Percentiles rank a stretch among this genome's conserved stretches.
phyloP scores from a whole-genome alignment of 2,113 vertebrate genomes.

The Elachura formosa region DNA sequence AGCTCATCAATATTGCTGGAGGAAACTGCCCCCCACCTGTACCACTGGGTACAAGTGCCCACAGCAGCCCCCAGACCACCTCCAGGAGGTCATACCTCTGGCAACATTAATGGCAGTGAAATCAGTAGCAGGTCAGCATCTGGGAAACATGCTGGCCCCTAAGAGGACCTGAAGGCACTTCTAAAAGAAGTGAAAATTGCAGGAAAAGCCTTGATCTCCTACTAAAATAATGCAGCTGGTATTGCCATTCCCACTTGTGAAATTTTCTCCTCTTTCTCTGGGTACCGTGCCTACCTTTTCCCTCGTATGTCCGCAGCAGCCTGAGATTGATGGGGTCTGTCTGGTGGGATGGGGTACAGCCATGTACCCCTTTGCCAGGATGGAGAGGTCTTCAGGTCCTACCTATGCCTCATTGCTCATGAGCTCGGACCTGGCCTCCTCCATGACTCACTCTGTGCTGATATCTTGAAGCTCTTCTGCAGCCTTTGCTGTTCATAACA shows the following conservation, averaged over 20 bases:
- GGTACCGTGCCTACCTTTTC: not conserved
- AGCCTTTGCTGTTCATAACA: not conserved
- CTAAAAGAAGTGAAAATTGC: not conserved
- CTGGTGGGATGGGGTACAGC: not conserved
- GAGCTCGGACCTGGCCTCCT: not conserved
- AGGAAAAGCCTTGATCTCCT: not conserved
- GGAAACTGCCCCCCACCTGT: fast-evolving
- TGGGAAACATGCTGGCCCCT: not conserved
- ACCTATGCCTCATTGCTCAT: not conserved
- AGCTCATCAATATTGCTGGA: not conserved
- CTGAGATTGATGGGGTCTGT: not conserved
- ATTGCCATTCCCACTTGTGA: not conserved
- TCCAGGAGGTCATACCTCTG: not conserved
- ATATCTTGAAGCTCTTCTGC: not conserved
- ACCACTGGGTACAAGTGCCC: too few species aligned
- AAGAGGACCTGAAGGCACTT: not conserved
- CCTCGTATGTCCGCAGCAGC: not conserved
- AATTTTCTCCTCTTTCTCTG: not conserved
- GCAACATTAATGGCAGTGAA: too few species aligned
- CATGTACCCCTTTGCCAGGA: not conserved
- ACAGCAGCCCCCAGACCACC: fast-evolving
- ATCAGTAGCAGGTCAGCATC: not conserved
- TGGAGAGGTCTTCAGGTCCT: not conserved
- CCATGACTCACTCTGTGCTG: not conserved
- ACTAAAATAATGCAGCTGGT: not conserved